Conservation (phyloP, 2,113 vertebrate species). For the Ctenomys sociabilis region DNA sequence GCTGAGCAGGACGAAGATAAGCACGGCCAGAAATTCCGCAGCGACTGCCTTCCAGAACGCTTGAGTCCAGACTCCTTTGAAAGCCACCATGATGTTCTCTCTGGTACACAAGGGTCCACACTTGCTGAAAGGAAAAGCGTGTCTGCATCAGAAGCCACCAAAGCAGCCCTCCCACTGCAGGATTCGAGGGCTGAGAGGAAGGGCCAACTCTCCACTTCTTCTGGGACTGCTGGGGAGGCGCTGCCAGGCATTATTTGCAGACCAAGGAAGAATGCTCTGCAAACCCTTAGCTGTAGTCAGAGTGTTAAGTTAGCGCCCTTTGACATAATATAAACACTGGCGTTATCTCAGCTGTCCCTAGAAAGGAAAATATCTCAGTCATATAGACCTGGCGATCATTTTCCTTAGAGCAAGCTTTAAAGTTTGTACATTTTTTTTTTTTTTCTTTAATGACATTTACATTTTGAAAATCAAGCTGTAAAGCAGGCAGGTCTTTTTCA, state of each 20-base stretch:
- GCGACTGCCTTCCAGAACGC: constrained; percentile 96
- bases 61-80: constrained; percentile 97
- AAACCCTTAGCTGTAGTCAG: background rate
- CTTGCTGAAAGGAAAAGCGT: constrained; percentile 89
- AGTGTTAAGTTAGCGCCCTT: background rate
- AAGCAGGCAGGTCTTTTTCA: background rate
- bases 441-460: background rate
- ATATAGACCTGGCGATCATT: background rate
- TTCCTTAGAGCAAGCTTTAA: background rate
- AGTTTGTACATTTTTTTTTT: background rate
- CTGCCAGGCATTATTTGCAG: background rate
- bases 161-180: background rate
- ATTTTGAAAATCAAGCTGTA: constrained; percentile 7
- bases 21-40: constrained; percentile 94
- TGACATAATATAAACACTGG: background rate
- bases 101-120: constrained; percentile 89
- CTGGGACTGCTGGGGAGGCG: background rate
- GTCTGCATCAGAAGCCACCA: constrained; percentile 59
- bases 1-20: constrained; percentile 95
- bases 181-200: background rate
- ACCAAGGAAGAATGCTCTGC: background rate
- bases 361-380: constrained; percentile 10
- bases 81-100: constrained; percentile 93
- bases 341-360: background rate
- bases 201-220: accelerated